These are phyloP conservation scores for Clarias laeviceps DNA, from an alignment of 2,797 vertebrate species.

Conservation along the genomic window DNA sequence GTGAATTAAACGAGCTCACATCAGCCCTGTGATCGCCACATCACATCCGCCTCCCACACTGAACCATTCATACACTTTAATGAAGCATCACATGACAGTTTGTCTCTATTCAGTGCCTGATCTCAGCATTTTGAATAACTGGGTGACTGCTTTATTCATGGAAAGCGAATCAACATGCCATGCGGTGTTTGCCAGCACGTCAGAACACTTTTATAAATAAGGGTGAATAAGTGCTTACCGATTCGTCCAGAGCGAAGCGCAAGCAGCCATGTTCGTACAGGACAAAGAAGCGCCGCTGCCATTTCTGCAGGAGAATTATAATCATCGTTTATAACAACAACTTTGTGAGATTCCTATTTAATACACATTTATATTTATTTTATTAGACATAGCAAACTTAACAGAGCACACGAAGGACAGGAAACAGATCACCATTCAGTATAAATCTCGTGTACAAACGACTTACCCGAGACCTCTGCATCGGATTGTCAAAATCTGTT, in stretches of 20 bases:
- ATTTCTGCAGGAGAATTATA: conserved; percentile 72
- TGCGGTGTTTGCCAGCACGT: background rate
- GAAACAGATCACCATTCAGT: background rate
- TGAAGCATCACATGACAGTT: conserved; percentile 3
- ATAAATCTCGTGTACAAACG: background rate
- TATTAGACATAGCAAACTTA: background rate
- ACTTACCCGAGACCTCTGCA: conserved; percentile 83
- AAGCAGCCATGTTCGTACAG: conserved; percentile 83
- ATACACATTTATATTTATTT: background rate
- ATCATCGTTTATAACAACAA: background rate
- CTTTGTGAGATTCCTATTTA: background rate
- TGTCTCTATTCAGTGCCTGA: background rate
- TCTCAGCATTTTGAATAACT: background rate
- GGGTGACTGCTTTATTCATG: background rate
- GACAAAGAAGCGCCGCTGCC: conserved; percentile 83
- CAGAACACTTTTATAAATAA: background rate
- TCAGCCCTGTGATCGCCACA: conserved; percentile 30
- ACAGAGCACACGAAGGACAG: background rate
- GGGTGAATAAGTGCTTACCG: conserved; percentile 62
- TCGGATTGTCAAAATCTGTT: conserved; percentile 85
- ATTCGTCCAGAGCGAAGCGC: conserved; percentile 82
- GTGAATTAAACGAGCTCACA: conserved; percentile 59
- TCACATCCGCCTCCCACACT: background rate
- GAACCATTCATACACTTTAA: conserved; percentile 21
- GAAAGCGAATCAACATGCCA: background rate